phyloP scores from a whole-genome alignment of 1,140 invertebrate genomes.

The Diprion similis region DNA sequence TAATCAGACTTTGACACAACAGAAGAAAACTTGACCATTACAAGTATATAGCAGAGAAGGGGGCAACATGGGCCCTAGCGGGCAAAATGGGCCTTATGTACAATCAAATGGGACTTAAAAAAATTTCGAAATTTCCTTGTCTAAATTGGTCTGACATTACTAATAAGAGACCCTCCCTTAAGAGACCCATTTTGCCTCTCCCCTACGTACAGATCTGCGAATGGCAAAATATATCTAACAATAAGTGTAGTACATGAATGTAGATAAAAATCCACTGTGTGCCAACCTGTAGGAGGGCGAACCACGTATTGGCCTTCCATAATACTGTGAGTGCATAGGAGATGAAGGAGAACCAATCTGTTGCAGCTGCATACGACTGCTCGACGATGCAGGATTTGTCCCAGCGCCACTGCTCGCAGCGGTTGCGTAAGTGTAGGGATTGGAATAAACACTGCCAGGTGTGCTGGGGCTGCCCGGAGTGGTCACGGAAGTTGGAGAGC shows the following conservation, averaged over 20 bases:
- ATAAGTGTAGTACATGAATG: no score
- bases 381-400: constrained; percentile 37
- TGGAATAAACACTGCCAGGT: constrained; percentile 60
- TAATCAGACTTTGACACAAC: neutral
- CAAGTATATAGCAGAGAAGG: neutral
- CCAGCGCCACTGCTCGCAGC: constrained; percentile 37
- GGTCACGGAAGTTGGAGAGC: constrained; percentile 50
- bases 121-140: no score
- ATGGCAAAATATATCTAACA: no score
- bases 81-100: no score
- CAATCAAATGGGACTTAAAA: no score
- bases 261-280: neutral
- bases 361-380: constrained; percentile 37
- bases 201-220: no score
- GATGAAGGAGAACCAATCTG: constrained; percentile 38
- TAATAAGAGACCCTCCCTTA: no score
- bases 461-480: constrained; percentile 64
- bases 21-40: neutral
- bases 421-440: constrained; percentile 46
- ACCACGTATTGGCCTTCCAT: constrained; percentile 55
- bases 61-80: no score
- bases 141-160: no score
- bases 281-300: constrained; percentile 54
- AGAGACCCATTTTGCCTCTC: no score
- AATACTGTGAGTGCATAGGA: constrained; percentile 39